Evolutionary conservation across 2,888 invertebrate species (phyloP), one percentile per base, ranked within the genome.

Genomic region (Itoplectis maculator): DNA sequence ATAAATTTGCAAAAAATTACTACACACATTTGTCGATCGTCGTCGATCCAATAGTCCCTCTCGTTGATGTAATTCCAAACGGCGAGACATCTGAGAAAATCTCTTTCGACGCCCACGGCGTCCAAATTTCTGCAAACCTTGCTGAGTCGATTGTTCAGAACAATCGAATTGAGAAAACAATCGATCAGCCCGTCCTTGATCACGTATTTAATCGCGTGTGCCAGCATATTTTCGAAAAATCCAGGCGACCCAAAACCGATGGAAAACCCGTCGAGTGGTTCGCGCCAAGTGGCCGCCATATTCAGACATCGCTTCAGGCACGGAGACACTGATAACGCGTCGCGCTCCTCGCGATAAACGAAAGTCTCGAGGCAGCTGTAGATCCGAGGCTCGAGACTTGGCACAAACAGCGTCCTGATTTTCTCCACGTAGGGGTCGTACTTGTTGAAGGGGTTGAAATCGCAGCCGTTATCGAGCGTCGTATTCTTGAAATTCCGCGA

Each of bases 121-220:
- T 88, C 87, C n/a, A 89, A 68, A 61, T 90, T 87, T 0, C 85
- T 82, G 18, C 84, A 85, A 40, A 90, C 85, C 59, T 87, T 87
- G 54, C 87, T 86, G 23, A 89, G 47, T 37, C 90, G 86, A 15
- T 87, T 89, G 65, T 88, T 88, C 54, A 89, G 63, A 37, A 88
- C 79, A n/a, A 89, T 72, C 6, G 91, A 87, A 70, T 91, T 86
- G 65, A 88, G 54, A 59, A 92, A 86, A 59, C 86, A 82, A 40
- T 86, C 83, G 9, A 88, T 47, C 49, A 89, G 70, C 23, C 88
- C 87, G 51, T 89, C 86, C 61, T 86, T 87, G 40, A 87, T 76
- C 8, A 89, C 74, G 81, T 80, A 86, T 54, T 88, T 85, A 51
- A 88, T 75, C 15, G 83, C 61, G 35, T 85, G 82, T 69, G 82